phyloP scores from a whole-genome alignment of 2,797 vertebrate species.

The Ctenosaura bakeri region DNA sequence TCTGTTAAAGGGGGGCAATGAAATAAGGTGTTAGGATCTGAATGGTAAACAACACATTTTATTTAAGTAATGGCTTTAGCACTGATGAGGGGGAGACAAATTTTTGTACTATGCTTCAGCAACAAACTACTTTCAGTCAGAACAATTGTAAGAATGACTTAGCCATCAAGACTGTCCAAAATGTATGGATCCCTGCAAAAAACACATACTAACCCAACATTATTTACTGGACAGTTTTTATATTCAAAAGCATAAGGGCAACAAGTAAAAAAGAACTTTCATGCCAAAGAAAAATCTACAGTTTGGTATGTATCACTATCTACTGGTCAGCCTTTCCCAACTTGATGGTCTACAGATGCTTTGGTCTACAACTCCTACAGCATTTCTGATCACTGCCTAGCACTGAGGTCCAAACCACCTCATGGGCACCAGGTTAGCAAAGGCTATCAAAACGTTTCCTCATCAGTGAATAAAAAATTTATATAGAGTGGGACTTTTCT shows the following conservation, averaged over 20 bases:
- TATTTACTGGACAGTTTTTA: neutral
- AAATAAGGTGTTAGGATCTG: no score
- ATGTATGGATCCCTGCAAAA: neutral
- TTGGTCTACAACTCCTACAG: no score
- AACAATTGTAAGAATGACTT: neutral
- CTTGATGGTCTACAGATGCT: no score
- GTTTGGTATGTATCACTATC: neutral
- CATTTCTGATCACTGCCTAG: no score
- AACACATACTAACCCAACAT: neutral
- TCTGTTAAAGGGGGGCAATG: no score
- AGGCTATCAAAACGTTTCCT: no score
- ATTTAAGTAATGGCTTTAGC: neutral
- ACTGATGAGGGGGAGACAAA: neutral
- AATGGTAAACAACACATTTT: no score
- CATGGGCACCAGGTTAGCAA: no score
- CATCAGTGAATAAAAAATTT: no score
- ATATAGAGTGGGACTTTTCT: no score
- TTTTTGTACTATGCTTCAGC: neutral
- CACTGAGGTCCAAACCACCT: no score
- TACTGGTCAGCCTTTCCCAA: neutral
- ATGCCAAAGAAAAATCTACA: neutral
- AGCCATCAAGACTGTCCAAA: neutral
- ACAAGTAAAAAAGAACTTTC: neutral
- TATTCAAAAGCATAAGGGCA: neutral
- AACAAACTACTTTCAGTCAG: neutral